Evolutionary conservation across 1,140 invertebrate species (phyloP), one percentile per base, ranked within the genome.

Genomic region (Pseudomyrmex flavicornis): DNA sequence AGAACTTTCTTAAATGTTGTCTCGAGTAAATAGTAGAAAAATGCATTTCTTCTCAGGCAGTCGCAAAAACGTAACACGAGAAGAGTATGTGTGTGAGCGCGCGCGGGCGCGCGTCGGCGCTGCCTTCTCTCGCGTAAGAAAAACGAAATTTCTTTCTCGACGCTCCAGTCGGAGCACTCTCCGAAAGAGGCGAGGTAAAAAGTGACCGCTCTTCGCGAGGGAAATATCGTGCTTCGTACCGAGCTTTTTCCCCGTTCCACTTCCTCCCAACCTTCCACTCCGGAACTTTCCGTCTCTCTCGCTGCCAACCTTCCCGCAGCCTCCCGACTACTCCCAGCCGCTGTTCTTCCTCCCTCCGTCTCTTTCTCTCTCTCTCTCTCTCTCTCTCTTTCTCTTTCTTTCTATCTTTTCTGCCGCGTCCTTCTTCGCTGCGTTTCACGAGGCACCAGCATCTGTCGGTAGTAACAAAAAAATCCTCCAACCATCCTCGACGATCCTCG

Each of bases 381-480:
- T 62, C 20, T 79, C 46, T 35, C 20, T 58, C 73, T 69, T 26
- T 52, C 59, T 84, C 52, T 72, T 44, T 74, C 69, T 74, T 20
- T 50, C 46, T 63, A n/a, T 72, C 44, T 35, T 7, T 35, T 9
- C 63, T n/a, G 56, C 5, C 44, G 62, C 72, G 62, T 77, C 61
- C 62, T 59, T 76, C 82, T 77, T 77, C 72, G 69, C 65, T 63
- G 75, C 82, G 73, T 70, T 86, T 70, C 84, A 75, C 77, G 82
- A 82, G 75, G 84, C 76, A 80, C 35, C 74, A 88, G 86, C 86
- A 86, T 88, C 86, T 84, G 85, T 74, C 62, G 74, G 80, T 61
- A 73, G 86, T 69, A 86, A 88, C 84, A 89, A 89, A 86, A 84
- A 88, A 89, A 89, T 86, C 84, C 63, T 88, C 75, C 79, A 88